phyloP scores from a whole-genome alignment of 2,113 vertebrate species.

The Microcebus murinus region DNA sequence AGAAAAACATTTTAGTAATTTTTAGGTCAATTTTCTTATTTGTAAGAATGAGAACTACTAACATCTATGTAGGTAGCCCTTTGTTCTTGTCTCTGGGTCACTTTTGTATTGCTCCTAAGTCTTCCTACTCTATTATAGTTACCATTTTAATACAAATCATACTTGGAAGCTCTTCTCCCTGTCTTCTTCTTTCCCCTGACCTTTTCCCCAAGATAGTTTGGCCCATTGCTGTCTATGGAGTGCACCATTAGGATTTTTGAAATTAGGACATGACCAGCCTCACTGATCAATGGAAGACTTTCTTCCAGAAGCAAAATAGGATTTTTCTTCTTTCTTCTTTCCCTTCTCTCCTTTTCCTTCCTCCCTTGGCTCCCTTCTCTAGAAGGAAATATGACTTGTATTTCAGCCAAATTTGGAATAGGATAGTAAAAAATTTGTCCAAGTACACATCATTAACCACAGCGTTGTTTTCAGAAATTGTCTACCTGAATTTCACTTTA shows the following conservation, averaged over 20 bases:
- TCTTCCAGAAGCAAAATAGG: background rate
- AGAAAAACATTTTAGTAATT: background rate
- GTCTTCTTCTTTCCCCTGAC: background rate
- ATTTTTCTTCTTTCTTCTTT: background rate
- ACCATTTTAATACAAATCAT: background rate
- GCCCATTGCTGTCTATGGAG: rapidly evolving
- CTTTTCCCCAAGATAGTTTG: background rate
- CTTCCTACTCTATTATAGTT: background rate
- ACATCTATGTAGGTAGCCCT: background rate
- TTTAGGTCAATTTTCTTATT: background rate
- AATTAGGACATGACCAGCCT: background rate
- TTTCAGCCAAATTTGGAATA: background rate
- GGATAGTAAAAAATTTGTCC: background rate
- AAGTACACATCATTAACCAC: background rate
- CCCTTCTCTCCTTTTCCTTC: rapidly evolving
- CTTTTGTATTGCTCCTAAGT: background rate
- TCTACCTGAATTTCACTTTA: background rate
- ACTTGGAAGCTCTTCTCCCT: background rate
- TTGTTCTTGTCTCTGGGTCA: background rate
- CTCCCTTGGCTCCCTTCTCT: background rate
- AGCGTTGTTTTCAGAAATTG: background rate
- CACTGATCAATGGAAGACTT: background rate
- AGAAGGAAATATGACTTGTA: background rate
- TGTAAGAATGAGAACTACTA: background rate
- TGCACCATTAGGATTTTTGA: background rate